Evolutionary conservation across 2,888 invertebrate species (phyloP).

Genomic region (Ecliptopera silaceata): DNA sequence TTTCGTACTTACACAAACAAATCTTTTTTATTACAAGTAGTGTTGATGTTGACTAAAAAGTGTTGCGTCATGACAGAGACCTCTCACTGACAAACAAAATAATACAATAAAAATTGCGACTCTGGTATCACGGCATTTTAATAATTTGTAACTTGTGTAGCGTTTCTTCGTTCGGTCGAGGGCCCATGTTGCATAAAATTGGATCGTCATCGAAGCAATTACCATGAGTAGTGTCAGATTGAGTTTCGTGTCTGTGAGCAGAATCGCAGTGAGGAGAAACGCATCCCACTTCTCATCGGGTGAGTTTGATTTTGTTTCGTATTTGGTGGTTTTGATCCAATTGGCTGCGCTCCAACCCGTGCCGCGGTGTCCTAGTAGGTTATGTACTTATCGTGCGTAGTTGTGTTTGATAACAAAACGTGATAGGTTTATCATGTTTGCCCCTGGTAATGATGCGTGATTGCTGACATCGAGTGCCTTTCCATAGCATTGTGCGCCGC

Average conservation of each 20-base stretch:
- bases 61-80: slow-evolving; percentile 83
- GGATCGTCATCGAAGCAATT: slow-evolving; percentile 53
- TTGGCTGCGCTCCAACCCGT: slow-evolving; percentile 68
- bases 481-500: slow-evolving; percentile 7
- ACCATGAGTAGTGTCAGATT: slow-evolving; percentile 80
- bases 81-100: slow-evolving; percentile 80
- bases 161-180: slow-evolving; percentile 53
- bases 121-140: slow-evolving; percentile 54
- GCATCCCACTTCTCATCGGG: slow-evolving; percentile 66
- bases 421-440: slow-evolving; percentile 47
- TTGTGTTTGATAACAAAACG: slow-evolving; percentile 74
- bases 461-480: slow-evolving; percentile 19
- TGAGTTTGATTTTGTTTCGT: slow-evolving; percentile 56
- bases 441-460: slow-evolving; percentile 37
- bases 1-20: slow-evolving; percentile 69
- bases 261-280: slow-evolving; percentile 76
- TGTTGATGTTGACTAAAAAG: slow-evolving; percentile 78
- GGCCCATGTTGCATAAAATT: slow-evolving; percentile 66
- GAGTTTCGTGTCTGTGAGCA: slow-evolving; percentile 76
- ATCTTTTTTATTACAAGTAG: slow-evolving; percentile 60
- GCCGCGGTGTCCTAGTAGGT: slow-evolving; percentile 44
- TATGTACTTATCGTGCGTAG: slow-evolving; percentile 40
- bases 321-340: slow-evolving; percentile 49
- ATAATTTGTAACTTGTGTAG: slow-evolving; percentile 64
- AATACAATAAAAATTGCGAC: slow-evolving; percentile 77